Evolutionary conservation across 2,113 vertebrate species (phyloP), one percentile per base, ranked within the genome.

Genomic region (Melospiza georgiana): DNA sequence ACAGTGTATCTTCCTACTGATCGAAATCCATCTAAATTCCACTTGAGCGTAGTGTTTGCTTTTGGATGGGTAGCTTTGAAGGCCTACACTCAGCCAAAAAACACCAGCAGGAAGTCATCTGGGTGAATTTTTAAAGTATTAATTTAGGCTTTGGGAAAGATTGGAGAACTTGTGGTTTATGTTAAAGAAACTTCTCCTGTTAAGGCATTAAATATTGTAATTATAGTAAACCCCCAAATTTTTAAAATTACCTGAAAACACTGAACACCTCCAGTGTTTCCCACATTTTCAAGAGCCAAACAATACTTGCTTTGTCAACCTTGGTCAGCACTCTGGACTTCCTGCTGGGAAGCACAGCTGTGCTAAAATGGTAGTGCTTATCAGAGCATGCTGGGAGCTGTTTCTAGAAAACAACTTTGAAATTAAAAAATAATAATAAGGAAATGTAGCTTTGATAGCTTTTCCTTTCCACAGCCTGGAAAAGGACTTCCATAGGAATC

Each of bases 151-250:
- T 61, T 82, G 16, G 39, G 35, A 82, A 5, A 87, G 27, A 43
- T 2, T 84, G 49, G 12, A 92, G 63, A 76, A 92, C 5, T 33
- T 54, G 25, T 7, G 18, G 31, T 33, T 69, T 49, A 69, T 6
- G 35, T 80, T 46, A 55, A 67, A 85, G 2, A 0, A 58, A 41
- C 14, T 69, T 61, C 21, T 58, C 27, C 17, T 80, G 48, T 41
- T 27, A 11, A 30, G 15, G 65, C 14, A 10, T 61, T 88, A 65
- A 65, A 69, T 35, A 49, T 0, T 31, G 2, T 35, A 57, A 82
- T 9, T 49, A 31, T 15, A 41, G 20, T 19, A 86, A 83, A n/a
- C 6, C 1, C 3, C 0, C 2, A 30, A 16, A 31, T 3, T 61
- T 85, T 37, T 39, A 54, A 28, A 66, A 39, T 77, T 77, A 35